phyloP scores from a whole-genome alignment of 2,113 vertebrate species.

The Prunella fulvescens region DNA sequence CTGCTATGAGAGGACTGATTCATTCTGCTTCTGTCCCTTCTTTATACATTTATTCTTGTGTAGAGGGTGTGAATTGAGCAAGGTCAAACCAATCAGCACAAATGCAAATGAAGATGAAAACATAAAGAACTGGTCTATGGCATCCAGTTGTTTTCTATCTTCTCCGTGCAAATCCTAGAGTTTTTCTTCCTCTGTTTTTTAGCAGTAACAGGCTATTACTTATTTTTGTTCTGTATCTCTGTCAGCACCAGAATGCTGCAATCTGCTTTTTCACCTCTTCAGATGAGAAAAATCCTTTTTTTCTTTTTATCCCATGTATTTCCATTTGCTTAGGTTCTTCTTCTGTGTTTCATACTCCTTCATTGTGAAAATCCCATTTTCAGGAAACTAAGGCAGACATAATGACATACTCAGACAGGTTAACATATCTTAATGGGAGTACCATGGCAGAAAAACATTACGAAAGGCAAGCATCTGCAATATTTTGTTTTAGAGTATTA shows the following conservation, averaged over 20 bases:
- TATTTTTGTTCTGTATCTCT: background rate
- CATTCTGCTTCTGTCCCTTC: background rate
- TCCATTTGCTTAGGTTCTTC: background rate
- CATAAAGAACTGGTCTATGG: background rate
- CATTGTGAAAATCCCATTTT: background rate
- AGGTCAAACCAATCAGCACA: slow-evolving; percentile 36
- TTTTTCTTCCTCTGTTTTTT: background rate
- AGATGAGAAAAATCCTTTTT: background rate
- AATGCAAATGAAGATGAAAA: slow-evolving; percentile 37
- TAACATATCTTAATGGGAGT: background rate
- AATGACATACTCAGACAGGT: background rate
- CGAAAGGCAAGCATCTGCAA: background rate
- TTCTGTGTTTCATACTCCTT: background rate
- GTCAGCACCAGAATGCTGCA: background rate
- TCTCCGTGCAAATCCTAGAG: background rate
- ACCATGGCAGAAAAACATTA: background rate
- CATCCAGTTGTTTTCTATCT: background rate
- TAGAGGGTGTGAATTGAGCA: background rate
- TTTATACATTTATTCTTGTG: background rate
- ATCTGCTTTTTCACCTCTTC: background rate
- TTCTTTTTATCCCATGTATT: background rate
- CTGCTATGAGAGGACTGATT: background rate
- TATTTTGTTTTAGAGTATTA: background rate
- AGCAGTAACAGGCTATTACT: background rate
- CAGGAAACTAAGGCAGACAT: background rate